Evolutionary conservation across 2,888 invertebrate species (phyloP), one percentile per base, ranked within the genome.

Genomic region (Balanococcus diminutus): DNA sequence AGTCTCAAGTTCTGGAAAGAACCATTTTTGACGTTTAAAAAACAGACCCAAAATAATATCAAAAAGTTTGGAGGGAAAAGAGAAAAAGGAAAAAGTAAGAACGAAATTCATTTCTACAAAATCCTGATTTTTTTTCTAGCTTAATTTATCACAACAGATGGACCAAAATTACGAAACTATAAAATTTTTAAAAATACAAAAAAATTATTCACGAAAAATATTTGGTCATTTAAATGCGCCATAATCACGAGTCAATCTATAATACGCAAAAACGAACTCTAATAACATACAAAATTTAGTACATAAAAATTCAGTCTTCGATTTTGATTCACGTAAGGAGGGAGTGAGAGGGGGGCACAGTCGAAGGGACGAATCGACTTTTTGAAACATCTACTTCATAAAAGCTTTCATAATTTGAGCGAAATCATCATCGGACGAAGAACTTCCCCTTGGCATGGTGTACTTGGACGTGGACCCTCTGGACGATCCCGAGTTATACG

Each of bases 341-440:
- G n/a, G 75, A 32, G 22, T 22, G 32, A 9, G 6, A 31, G 32
- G 32, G 16, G 4, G 3, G 8, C 11, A 25, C 75, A 32, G 32
- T 75, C 9, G 1, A 22, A 19, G 2, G 2, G 46, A 72, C 6
- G 9, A 79, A 79, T 36, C 19, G 5, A 79, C 25, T 36, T 11
- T n/a, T 31, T 25, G 2, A 61, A 25, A 61, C 4, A 46, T n/a
- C 16, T 25, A 56, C 56, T 82, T 85, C 39, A 42, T 42, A 25
- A 79, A 85, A 42, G 85, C 39, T 85, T 46, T 75, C 79, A 85
- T 85, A 46, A 85, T 79, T 31, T 79, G 46, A 0, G 75, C 85
- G 79, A 85, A 75, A 79, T 85, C 79, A 16, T 79, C 85, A 32
- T 72, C 72, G 28, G 85, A 82, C 6, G 86, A 82, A 3, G 86